Evolutionary conservation across 2,113 vertebrate species (phyloP).

Genomic region (Hippocampus abdominalis): DNA sequence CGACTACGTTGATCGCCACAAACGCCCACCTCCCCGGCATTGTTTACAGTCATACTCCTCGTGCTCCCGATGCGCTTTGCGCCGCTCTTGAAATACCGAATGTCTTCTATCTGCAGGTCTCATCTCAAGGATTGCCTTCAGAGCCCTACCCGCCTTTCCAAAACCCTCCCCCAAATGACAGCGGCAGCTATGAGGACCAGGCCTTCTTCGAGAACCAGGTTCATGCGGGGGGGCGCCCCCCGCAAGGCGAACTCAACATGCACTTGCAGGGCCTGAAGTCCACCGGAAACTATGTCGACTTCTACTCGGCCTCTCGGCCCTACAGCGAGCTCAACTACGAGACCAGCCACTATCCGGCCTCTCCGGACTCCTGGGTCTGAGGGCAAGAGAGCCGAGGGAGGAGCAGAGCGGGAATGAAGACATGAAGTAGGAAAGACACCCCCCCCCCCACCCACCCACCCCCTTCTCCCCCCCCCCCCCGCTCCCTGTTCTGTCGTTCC

Average conservation of each 20-base stretch:
- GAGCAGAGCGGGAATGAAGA: constrained; percentile 20
- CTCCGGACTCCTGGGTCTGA: constrained; percentile 98
- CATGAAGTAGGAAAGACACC: constrained; percentile 26
- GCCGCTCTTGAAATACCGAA: background rate
- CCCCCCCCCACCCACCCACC: background rate
- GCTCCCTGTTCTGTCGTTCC: constrained; percentile 49
- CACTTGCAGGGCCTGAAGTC: constrained; percentile 97
- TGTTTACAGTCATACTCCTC: background rate
- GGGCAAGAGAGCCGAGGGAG: constrained; percentile 13
- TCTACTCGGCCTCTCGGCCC: constrained; percentile 97
- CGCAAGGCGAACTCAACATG: constrained; percentile 91
- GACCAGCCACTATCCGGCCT: constrained; percentile 99
- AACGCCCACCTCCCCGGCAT: background rate
- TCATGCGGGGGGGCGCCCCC: constrained; percentile 65
- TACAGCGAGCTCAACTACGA: constrained; percentile 99
- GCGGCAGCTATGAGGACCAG: constrained; percentile 83
- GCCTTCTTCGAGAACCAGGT: constrained; percentile 74
- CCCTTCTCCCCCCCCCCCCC: background rate
- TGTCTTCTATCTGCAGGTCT: constrained; percentile 71
- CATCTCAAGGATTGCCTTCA: constrained; percentile 89
- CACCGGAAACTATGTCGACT: constrained; percentile 99
- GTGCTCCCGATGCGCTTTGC: no score
- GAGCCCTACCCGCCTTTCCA: constrained; percentile 96
- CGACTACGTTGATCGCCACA: background rate
- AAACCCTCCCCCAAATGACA: constrained; percentile 81